A percentile compares a stretch with the other conserved stretches of the same genome.
Conservation (phyloP, 2,113 vertebrate species). For the Pavo muticus region DNA sequence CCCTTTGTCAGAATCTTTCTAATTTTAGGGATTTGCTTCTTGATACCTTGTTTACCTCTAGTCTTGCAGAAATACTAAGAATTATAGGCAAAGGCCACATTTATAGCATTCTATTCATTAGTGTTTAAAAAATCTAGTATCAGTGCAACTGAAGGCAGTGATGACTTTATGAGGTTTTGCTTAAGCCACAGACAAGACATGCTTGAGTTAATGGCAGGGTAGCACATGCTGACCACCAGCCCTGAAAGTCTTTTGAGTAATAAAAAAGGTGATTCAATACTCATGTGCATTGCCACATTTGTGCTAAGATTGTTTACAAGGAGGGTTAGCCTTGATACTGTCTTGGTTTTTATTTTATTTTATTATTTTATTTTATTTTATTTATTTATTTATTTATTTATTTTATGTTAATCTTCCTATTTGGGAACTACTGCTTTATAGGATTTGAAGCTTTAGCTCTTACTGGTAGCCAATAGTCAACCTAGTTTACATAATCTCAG, state of each 20-base stretch:
- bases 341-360: neutral
- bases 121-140: neutral
- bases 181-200: neutral
- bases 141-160: neutral
- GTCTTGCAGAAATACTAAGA: neutral
- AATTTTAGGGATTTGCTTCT: neutral
- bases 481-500: neutral
- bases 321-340: neutral
- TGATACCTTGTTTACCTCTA: neutral
- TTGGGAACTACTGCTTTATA: neutral
- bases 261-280: neutral
- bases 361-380: no score
- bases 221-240: rapidly evolving
- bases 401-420: neutral
- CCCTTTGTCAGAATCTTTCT: neutral
- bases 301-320: neutral
- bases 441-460: neutral
- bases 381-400: no score
- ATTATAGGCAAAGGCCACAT: neutral
- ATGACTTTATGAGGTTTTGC: neutral
- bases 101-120: neutral
- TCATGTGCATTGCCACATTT: neutral
- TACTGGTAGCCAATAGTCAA: neutral
- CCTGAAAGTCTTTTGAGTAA: neutral
- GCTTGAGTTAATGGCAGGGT: neutral